Evolutionary conservation across 2,888 invertebrate species (phyloP).

Genomic region (Agriopis aurantiaria): DNA sequence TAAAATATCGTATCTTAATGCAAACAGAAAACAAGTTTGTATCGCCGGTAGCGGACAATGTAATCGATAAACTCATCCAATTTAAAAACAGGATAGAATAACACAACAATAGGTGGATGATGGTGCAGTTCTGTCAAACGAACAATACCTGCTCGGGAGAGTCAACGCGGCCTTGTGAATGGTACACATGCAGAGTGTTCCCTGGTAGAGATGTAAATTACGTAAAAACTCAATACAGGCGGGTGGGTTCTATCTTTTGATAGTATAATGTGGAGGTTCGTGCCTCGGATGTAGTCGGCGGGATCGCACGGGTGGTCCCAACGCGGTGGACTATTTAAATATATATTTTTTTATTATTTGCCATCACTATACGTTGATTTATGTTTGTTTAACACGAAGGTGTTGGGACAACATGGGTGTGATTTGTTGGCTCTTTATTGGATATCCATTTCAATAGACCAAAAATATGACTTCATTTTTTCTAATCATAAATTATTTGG

Average conservation of each 20-base stretch:
- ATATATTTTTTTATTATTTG: constrained; percentile 82
- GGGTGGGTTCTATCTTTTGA: constrained; percentile 75
- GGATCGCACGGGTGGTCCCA: constrained; percentile 81
- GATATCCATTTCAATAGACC: constrained; percentile 67
- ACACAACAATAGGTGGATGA: constrained; percentile 68
- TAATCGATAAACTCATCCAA: constrained; percentile 73
- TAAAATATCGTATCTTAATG: constrained; percentile 45
- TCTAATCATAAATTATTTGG: constrained; percentile 32
- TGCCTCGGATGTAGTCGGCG: constrained; percentile 64
- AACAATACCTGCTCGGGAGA: constrained; percentile 55
- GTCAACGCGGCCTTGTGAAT: constrained; percentile 49
- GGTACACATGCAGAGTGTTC: constrained; percentile 50
- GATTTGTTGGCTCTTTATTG: constrained; percentile 78
- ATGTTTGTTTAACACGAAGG: constrained; percentile 80
- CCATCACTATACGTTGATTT: constrained; percentile 76
- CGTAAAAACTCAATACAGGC: constrained; percentile 73
- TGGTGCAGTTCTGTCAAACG: constrained; percentile 59
- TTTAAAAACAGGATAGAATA: constrained; percentile 65
- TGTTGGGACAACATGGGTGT: constrained; percentile 76
- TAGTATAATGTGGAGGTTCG: constrained; percentile 78
- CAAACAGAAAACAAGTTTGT: constrained; percentile 48
- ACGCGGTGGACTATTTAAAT: constrained; percentile 76
- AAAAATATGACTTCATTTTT: constrained; percentile 54
- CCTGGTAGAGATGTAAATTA: constrained; percentile 80
- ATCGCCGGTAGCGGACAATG: constrained; percentile 68